Conservation (phyloP, 2,888 invertebrate species). For the Tinea pellionella region DNA sequence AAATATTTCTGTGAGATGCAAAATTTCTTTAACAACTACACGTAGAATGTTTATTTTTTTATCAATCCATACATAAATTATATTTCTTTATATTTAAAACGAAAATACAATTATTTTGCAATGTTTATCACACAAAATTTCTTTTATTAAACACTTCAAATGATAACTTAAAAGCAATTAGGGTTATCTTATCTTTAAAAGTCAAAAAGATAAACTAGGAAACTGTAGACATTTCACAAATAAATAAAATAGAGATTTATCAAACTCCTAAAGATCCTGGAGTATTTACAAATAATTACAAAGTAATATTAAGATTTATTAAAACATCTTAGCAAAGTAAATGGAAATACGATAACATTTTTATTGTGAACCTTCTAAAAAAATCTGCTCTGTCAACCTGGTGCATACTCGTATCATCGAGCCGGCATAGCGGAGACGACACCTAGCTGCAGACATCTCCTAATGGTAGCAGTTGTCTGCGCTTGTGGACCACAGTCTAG, state of each 20-base stretch:
- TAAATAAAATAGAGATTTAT: not conserved
- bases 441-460: too few relatives aligned
- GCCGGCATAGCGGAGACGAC: too few relatives aligned
- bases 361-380: too few relatives aligned
- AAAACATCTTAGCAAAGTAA: too few relatives aligned
- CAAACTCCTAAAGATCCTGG: too few relatives aligned
- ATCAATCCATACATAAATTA: not conserved
- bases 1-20: not conserved
- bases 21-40: not conserved
- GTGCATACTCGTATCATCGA: too few relatives aligned
- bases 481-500: too few relatives aligned
- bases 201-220: not conserved
- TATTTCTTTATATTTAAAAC: not conserved
- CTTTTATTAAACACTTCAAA: too few relatives aligned
- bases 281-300: too few relatives aligned
- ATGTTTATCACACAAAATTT: not conserved
- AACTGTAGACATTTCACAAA: not conserved
- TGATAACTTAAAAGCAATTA: not conserved
- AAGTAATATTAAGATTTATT: not conserved
- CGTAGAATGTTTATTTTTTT: not conserved
- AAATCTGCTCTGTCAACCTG: too few relatives aligned
- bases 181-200: not conserved
- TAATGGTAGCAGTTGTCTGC: too few relatives aligned
- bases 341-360: too few relatives aligned
- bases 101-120: not conserved